Evolutionary conservation across 2,888 invertebrate species (phyloP).

Genomic region (Drosophila paracracens): DNA sequence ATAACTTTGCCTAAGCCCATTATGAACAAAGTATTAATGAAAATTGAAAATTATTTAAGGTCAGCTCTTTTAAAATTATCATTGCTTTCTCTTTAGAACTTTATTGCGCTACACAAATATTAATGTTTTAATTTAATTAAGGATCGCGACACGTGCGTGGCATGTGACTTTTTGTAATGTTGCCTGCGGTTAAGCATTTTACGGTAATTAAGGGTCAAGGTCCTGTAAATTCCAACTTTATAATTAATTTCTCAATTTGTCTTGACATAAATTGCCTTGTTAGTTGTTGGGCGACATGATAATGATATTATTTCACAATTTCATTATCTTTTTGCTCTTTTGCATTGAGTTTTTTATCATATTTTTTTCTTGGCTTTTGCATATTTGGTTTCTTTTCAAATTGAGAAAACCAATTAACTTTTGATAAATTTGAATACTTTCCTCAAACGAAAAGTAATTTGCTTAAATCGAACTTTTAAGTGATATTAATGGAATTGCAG

Average conservation of each 20-base stretch:
- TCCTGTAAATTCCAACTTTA: too few species aligned
- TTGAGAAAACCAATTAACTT: not conserved
- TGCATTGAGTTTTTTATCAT: not conserved
- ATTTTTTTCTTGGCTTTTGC: too few species aligned
- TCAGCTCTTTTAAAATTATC: not conserved
- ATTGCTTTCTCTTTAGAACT: too few species aligned
- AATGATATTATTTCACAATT: constrained; percentile 4
- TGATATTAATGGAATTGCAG: constrained; percentile 9
- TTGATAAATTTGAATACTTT: constrained; percentile 3
- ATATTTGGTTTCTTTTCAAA: not conserved
- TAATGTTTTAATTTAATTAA: too few species aligned
- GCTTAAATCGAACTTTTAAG: constrained; percentile 9
- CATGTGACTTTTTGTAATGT: not conserved
- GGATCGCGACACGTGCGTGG: not conserved
- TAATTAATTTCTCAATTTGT: not conserved
- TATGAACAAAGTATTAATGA: not conserved
- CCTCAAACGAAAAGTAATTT: constrained; percentile 1
- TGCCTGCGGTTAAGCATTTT: constrained; percentile 8
- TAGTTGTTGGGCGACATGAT: not conserved
- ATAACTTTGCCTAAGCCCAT: not conserved
- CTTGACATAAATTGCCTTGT: not conserved
- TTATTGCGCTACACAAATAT: not conserved
- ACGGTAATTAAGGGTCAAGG: not conserved
- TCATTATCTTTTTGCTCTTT: not conserved
- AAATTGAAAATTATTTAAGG: not conserved